Conservation (phyloP, 2,113 vertebrate species). For the Tupaia tana region DNA sequence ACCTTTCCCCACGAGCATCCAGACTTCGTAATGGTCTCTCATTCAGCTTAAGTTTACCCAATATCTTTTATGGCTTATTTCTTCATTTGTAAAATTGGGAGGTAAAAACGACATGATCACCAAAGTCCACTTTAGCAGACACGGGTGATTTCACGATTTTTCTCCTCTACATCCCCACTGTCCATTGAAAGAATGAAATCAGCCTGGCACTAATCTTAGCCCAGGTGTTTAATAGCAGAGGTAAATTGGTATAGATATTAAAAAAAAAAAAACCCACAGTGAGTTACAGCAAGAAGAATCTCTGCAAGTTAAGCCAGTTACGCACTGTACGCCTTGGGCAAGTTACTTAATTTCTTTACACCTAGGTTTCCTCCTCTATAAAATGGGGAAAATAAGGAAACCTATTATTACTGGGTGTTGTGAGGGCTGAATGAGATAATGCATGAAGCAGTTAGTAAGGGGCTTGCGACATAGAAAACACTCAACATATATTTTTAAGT, state of each 20-base stretch:
- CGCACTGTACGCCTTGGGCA: background rate
- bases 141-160: background rate
- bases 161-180: background rate
- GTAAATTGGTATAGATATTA: background rate
- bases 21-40: background rate
- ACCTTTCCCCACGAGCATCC: too few relatives aligned
- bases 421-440: background rate
- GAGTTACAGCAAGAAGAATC: background rate
- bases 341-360: slow-evolving; percentile 18
- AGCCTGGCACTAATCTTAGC: background rate
- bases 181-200: background rate
- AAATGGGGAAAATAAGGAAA: slow-evolving; percentile 16
- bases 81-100: background rate
- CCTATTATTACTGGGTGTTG: background rate
- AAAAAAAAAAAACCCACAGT: slow-evolving; percentile 21
- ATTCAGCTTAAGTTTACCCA: background rate
- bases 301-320: background rate
- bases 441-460: background rate
- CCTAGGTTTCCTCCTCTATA: slow-evolving; percentile 44
- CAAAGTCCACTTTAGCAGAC: background rate
- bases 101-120: background rate
- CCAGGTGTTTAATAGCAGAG: background rate
- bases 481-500: too few relatives aligned
- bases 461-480: background rate
- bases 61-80: background rate